These are phyloP conservation scores for Atethmia centrago DNA, from an alignment of 2,888 invertebrate species.

Conservation along the genomic window DNA sequence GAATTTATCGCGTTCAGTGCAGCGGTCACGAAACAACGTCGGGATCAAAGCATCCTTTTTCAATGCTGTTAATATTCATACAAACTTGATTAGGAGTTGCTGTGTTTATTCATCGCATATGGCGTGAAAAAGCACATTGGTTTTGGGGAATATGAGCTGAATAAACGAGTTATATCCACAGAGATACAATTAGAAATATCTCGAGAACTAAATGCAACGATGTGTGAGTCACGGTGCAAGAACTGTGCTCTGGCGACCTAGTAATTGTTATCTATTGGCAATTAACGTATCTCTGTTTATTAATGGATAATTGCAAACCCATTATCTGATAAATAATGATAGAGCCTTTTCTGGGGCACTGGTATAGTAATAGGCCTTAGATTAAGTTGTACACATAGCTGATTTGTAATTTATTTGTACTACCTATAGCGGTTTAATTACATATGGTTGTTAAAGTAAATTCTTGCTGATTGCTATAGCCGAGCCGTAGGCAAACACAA, in stretches of 20 bases:
- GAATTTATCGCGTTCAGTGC: slow-evolving; percentile 74
- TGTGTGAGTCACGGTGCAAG: slow-evolving; percentile 37
- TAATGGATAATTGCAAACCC: slow-evolving; percentile 38
- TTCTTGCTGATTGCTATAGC: slow-evolving; percentile 14
- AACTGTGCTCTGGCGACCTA: slow-evolving; percentile 25
- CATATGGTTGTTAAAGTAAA: slow-evolving; percentile 11
- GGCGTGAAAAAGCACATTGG: slow-evolving; percentile 25
- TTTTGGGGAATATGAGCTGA: slow-evolving; percentile 10
- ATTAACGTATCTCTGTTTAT: slow-evolving; percentile 40
- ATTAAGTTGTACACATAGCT: slow-evolving; percentile 57
- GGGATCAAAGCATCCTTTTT: slow-evolving; percentile 77
- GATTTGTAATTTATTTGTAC: slow-evolving; percentile 47
- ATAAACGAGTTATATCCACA: background rate
- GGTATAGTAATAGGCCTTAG: slow-evolving; percentile 47
- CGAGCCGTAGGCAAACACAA: background rate
- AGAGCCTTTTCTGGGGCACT: slow-evolving; percentile 51
- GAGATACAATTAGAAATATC: slow-evolving; percentile 19
- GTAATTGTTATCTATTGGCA: slow-evolving; percentile 51
- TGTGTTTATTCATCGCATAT: slow-evolving; percentile 50
- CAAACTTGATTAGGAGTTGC: slow-evolving; percentile 57
- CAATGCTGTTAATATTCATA: slow-evolving; percentile 61
- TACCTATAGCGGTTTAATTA: slow-evolving; percentile 23
- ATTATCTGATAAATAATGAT: slow-evolving; percentile 51
- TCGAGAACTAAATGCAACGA: slow-evolving; percentile 23
- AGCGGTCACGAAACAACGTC: slow-evolving; percentile 70